These are phyloP conservation scores for Chiloscyllium punctatum DNA, from an alignment of 2,797 vertebrate species.

Conservation along the genomic window DNA sequence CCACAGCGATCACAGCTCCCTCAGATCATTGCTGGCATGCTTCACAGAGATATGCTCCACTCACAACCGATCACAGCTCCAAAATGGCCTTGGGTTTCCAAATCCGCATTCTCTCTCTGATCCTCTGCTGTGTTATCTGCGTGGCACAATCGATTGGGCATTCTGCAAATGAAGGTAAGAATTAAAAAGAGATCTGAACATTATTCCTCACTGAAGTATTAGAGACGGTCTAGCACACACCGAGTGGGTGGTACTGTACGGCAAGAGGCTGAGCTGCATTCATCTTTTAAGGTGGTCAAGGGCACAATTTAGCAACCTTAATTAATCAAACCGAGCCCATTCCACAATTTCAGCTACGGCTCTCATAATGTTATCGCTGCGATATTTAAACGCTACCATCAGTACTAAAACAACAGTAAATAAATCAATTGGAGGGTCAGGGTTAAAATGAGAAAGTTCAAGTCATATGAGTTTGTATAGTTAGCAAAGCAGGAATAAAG, in stretches of 20 bases:
- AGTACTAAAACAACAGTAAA: not conserved
- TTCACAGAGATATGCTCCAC: slow-evolving; percentile 86
- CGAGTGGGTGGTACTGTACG: slow-evolving; percentile 15
- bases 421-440: not conserved
- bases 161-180: slow-evolving; percentile 85
- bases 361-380: too few species aligned
- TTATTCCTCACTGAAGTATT: slow-evolving; percentile 15
- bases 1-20: slow-evolving; percentile 58
- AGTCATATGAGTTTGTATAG: not conserved
- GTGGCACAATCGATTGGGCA: slow-evolving; percentile 60
- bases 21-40: slow-evolving; percentile 73
- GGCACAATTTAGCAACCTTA: not conserved
- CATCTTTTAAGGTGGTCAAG: slow-evolving; percentile 24
- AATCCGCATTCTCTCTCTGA: slow-evolving; percentile 57
- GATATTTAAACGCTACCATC: not conserved
- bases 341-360: not conserved
- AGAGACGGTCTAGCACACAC: not conserved
- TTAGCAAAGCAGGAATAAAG: not conserved
- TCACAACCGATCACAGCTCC: slow-evolving; percentile 67
- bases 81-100: slow-evolving; percentile 77
- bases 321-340: not conserved
- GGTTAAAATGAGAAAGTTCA: slow-evolving; percentile 27
- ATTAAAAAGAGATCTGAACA: slow-evolving; percentile 3
- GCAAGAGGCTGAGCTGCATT: slow-evolving; percentile 3
- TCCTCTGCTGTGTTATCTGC: slow-evolving; percentile 57